Conservation (phyloP, 2,113 vertebrate genomes). For the Charadrius vociferus region DNA sequence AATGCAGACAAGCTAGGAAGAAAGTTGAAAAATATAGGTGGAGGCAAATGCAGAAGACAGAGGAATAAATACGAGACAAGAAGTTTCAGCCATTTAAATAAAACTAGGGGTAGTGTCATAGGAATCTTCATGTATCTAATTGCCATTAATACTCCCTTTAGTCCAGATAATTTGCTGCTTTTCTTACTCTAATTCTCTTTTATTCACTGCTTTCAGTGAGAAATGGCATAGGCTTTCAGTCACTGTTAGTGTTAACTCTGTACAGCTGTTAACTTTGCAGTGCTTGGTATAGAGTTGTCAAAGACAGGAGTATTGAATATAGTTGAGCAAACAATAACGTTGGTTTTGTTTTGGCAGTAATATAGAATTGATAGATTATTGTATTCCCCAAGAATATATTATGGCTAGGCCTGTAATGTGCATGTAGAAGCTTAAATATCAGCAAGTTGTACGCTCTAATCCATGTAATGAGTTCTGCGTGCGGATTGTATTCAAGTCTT, state of each 20-base stretch:
- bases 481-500: not conserved
- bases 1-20: not conserved
- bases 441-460: not conserved
- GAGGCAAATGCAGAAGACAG: not conserved
- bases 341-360: not conserved
- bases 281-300: not conserved
- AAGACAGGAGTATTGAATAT: not conserved
- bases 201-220: not conserved
- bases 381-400: not conserved
- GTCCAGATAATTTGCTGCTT: not conserved
- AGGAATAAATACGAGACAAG: not conserved
- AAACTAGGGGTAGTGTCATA: not conserved
- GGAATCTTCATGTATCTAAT: not conserved
- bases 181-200: not conserved
- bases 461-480: fast-evolving
- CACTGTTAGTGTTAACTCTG: not conserved
- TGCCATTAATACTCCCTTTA: not conserved
- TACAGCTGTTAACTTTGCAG: not conserved
- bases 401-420: not conserved
- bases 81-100: not conserved
- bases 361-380: not conserved
- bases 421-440: not conserved
- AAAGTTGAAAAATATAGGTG: not conserved
- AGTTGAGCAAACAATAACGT: not conserved
- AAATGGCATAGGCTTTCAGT: not conserved